phyloP scores from a whole-genome alignment of 37 sponge, comb jelly and placozoan genomes.

The Amphimedon queenslandica region DNA sequence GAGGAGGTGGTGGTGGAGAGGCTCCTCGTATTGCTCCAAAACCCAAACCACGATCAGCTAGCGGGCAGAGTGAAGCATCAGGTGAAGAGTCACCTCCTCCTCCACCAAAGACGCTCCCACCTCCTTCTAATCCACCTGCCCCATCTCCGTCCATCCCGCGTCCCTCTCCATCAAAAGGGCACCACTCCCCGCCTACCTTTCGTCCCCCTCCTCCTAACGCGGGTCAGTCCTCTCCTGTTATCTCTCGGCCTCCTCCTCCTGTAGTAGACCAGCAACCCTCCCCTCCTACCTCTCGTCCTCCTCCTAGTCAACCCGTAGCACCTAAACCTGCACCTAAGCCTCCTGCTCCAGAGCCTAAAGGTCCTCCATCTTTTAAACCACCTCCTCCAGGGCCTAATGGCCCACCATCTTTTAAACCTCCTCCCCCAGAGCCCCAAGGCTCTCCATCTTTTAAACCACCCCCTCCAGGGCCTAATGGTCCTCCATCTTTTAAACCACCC shows the following conservation, averaged over 20 bases:
- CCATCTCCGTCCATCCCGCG: no score
- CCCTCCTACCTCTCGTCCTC: constrained; percentile 13
- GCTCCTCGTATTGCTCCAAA: background rate
- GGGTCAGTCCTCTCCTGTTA: no score
- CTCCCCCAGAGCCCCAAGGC: background rate
- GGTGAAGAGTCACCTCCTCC: background rate
- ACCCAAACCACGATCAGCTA: background rate
- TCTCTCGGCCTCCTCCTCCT: no score
- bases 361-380: constrained; percentile 4
- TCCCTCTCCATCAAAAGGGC: no score
- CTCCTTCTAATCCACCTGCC: background rate
- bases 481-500: background rate
- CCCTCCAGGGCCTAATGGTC: background rate
- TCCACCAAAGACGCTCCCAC: background rate
- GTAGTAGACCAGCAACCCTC: background rate
- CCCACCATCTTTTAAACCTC: constrained; percentile 15
- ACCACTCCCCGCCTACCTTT: background rate
- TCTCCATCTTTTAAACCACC: constrained; percentile 16
- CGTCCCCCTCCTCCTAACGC: background rate
- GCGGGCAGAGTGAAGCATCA: no score
- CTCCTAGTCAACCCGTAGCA: no score
- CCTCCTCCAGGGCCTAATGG: background rate
- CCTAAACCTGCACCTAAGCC: background rate
- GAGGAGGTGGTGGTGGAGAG: background rate
- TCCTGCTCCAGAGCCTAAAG: background rate